Base-by-base conservation (phyloP, 2,888 invertebrate genomes). In the Mamestra brassicae region DNA sequence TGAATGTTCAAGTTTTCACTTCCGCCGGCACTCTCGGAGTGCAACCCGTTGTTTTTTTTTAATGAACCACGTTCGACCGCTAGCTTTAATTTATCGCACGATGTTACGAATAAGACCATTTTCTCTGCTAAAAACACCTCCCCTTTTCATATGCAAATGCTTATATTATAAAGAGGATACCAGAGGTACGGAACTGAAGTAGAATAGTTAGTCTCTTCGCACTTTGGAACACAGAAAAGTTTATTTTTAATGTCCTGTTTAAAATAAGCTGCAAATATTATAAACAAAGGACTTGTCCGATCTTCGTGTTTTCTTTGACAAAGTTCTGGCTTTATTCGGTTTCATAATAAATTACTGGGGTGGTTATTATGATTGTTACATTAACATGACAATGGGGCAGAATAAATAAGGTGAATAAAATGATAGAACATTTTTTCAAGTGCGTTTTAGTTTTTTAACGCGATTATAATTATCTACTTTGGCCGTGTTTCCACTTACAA, bases 201-300 rank as follows among this genome's bases (percentile, higher is more conserved):
- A 74, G 58, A 75, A 76, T 86, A 88, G 75, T 88, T 85, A 34
- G 70, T 75, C 78, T 73, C 78, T 81, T 83, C 81, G 74, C 79
- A 76, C 72, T 81, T 34, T 42, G 63, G 58, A 83, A 82, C 80
- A 86, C 80, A 74, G 81, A 74, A 87, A 65, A 88, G 83, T 88
- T 88, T 85, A 86, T 87, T 90, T 89, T 86, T 89, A 89, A 80
- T 85, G 87, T 87, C 78, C 70, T 76, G 52, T 67, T 85, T 76
- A 82, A 85, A 90, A 88, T 86, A 90, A 86, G 83, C 84, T 79
- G 67, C 67, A 62, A 63, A 79, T 76, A 76, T 82, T 85, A 78
- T 77, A 78, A 85, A 88, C 86, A 89, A 89, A 88, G 81, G 75
- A 70, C 66, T 71, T 64, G 74, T 81, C 80, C 73, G 80, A 85